phyloP scores from a whole-genome alignment of 2,888 invertebrate genomes.

The Omphaloscelis lunosa region DNA sequence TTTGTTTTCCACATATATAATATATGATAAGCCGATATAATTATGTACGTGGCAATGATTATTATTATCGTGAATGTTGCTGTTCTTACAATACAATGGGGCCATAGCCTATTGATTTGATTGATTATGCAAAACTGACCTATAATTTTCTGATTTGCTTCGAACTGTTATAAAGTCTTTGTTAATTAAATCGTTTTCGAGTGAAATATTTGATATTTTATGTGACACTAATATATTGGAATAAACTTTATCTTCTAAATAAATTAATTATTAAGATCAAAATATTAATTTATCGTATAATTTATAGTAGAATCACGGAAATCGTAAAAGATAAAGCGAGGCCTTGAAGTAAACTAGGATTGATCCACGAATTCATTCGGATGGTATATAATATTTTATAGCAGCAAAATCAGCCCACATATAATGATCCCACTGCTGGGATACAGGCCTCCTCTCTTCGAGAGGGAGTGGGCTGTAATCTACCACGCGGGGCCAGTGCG shows the following conservation, averaged over 20 bases:
- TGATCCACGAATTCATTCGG: constrained; percentile 5
- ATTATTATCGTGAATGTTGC: constrained; percentile 13
- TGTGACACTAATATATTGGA: constrained; percentile 39
- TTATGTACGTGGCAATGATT: constrained; percentile 16
- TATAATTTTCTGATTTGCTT: constrained; percentile 27
- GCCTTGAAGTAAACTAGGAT: not conserved
- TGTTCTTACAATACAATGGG: constrained; percentile 34
- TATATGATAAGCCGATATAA: constrained; percentile 23
- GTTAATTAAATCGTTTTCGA: constrained; percentile 31
- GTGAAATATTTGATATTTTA: constrained; percentile 51
- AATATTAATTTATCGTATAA: constrained; percentile 26
- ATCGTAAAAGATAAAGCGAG: not conserved
- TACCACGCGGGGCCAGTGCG: not conserved
- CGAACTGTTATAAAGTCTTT: constrained; percentile 6
- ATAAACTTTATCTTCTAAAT: constrained; percentile 28
- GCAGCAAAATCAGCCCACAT: too few species aligned
- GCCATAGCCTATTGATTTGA: too few species aligned
- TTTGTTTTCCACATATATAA: constrained; percentile 14
- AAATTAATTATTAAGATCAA: constrained; percentile 34
- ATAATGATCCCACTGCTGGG: too few species aligned
- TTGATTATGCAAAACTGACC: constrained; percentile 52
- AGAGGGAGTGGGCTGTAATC: too few species aligned
- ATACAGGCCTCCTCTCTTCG: too few species aligned
- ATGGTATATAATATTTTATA: not conserved
- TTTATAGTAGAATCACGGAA: constrained; percentile 8